phyloP scores from a whole-genome alignment of 2,797 vertebrate species.

The Pantherophis alleghaniensis region DNA sequence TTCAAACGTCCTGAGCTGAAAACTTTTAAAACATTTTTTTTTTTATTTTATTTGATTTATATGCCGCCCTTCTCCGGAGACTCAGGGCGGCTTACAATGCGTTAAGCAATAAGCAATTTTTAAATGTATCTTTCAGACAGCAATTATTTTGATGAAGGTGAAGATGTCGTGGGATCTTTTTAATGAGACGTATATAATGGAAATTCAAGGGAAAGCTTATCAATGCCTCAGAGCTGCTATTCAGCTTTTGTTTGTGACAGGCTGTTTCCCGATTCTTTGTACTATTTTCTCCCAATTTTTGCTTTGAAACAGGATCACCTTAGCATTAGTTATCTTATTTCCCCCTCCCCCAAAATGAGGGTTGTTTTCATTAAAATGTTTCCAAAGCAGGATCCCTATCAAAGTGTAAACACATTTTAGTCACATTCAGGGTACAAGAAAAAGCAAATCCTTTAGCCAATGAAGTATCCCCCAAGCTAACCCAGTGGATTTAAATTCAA shows the following conservation, averaged over 20 bases:
- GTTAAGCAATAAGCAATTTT: background rate
- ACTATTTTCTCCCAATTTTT: background rate
- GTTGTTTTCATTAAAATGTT: background rate
- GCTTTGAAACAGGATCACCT: background rate
- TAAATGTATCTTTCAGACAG: constrained; percentile 24
- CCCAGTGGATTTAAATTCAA: background rate
- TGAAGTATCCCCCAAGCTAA: background rate
- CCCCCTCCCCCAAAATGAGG: background rate
- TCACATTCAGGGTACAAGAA: background rate
- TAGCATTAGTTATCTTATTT: background rate
- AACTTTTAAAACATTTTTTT: constrained; percentile 18
- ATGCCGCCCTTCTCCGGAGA: no score
- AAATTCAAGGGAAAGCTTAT: background rate
- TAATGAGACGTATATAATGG: background rate
- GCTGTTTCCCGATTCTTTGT: background rate
- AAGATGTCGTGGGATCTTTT: background rate
- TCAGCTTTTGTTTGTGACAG: background rate
- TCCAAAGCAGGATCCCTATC: background rate
- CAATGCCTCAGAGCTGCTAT: background rate
- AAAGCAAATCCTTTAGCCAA: background rate
- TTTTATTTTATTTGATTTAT: no score
- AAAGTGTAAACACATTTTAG: background rate
- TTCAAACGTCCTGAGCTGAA: constrained; percentile 36
- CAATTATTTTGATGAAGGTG: constrained; percentile 33
- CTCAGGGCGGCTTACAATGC: no score